phyloP scores from a whole-genome alignment of 2,797 vertebrate genomes.

The Poeciliopsis infans region DNA sequence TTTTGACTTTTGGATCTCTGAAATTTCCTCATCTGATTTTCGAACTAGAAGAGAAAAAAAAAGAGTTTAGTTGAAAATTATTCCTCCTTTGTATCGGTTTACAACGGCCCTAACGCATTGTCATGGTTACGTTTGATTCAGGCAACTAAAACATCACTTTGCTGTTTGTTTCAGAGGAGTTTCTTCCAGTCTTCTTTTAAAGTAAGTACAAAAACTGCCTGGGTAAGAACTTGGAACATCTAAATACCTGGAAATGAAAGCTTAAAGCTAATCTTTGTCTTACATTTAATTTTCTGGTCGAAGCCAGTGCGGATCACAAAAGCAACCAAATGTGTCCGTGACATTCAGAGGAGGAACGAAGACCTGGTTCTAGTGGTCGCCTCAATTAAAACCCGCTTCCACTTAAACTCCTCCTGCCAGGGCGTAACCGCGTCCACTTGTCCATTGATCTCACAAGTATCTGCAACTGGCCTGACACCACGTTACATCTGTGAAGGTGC shows the following conservation, averaged over 20 bases:
- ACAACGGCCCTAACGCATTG: too few species aligned
- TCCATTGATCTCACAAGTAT: conserved; percentile 58
- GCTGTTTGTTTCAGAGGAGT: background rate
- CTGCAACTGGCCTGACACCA: conserved; percentile 31
- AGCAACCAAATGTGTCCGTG: background rate
- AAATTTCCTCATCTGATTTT: too few species aligned
- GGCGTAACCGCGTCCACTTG: conserved; percentile 67
- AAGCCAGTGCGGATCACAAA: background rate
- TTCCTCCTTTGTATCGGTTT: too few species aligned
- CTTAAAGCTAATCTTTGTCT: background rate
- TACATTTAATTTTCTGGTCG: background rate
- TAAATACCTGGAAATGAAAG: conserved; percentile 2
- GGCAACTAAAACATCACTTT: background rate
- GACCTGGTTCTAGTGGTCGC: conserved; percentile 27
- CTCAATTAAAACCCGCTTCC: conserved; percentile 42
- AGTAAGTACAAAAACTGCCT: background rate
- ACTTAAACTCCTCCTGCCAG: conserved; percentile 31
- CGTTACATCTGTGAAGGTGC: conserved; percentile 55
- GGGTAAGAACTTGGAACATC: background rate
- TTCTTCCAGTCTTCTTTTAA: background rate
- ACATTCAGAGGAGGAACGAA: background rate
- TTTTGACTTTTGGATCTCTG: too few species aligned
- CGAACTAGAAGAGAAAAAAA: too few species aligned
- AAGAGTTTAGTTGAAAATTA: too few species aligned
- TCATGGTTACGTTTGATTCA: background rate